Percentiles rank a stretch among this genome's conserved stretches.
These are phyloP conservation scores for Suricata suricatta DNA, from an alignment of 2,113 vertebrate species.

Conservation along the genomic window DNA sequence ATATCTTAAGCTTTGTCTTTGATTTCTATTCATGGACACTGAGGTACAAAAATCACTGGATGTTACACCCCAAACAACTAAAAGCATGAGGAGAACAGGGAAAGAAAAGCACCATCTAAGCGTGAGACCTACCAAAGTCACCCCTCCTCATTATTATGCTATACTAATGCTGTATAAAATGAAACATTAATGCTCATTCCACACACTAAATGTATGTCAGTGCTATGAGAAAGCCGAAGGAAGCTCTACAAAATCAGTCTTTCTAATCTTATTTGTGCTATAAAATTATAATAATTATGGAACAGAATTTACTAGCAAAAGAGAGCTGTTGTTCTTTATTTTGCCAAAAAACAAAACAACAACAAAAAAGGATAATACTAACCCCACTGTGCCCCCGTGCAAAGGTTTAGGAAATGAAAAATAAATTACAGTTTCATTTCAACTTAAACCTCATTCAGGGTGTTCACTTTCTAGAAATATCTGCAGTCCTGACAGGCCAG, in stretches of 20 bases:
- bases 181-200: background rate
- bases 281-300: slow-evolving; percentile 40
- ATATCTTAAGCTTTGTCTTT: slow-evolving; percentile 33
- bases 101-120: slow-evolving; percentile 65
- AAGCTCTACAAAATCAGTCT: slow-evolving; percentile 5
- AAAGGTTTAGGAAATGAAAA: slow-evolving; percentile 29
- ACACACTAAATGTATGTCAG: background rate
- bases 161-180: slow-evolving; percentile 46
- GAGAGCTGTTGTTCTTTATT: slow-evolving; percentile 47
- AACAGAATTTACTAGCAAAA: slow-evolving; percentile 45
- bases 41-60: slow-evolving; percentile 51
- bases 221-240: slow-evolving; percentile 47
- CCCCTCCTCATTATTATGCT: slow-evolving; percentile 42
- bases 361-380: background rate
- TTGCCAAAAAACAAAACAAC: slow-evolving; percentile 35
- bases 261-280: background rate
- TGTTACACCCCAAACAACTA: slow-evolving; percentile 73
- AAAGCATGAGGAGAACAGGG: slow-evolving; percentile 36
- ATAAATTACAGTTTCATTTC: slow-evolving; percentile 11
- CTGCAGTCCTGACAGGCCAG: slow-evolving; percentile 24
- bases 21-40: slow-evolving; percentile 26
- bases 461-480: slow-evolving; percentile 29
- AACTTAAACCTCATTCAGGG: background rate
- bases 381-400: background rate
- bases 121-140: slow-evolving; percentile 65